Conservation (phyloP, 2,797 vertebrate species). For the Catostomus latipinnis region DNA sequence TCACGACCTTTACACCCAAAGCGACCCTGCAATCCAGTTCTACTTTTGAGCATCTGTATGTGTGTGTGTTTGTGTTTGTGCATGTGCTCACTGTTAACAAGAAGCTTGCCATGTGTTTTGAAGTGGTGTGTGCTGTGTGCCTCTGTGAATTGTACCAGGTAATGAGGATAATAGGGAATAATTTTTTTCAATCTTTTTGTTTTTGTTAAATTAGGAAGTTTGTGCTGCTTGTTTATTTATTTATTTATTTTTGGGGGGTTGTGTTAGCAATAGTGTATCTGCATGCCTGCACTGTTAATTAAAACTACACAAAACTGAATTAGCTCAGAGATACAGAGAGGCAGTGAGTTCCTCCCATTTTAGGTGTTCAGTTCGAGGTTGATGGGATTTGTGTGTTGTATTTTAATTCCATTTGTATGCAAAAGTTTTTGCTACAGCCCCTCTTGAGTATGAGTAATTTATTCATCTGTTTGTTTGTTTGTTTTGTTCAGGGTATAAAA, state of each 20-base stretch:
- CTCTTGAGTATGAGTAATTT: neutral
- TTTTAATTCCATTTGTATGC: neutral
- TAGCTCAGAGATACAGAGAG: conserved; percentile 1
- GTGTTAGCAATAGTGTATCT: conserved; percentile 6
- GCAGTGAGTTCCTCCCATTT: conserved; percentile 19
- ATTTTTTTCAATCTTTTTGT: neutral
- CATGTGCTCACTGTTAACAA: conserved; percentile 34
- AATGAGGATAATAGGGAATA: conserved; percentile 22
- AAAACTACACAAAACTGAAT: conserved; percentile 14
- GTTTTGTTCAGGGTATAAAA: neutral
- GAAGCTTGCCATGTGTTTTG: conserved; percentile 38
- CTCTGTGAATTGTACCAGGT: conserved; percentile 32
- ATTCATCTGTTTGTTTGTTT: neutral
- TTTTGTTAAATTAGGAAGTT: conserved; percentile 27
- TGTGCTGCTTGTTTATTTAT: conserved; percentile 20
- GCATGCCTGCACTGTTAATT: conserved; percentile 24
- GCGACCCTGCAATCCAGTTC: conserved; percentile 8
- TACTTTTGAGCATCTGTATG: conserved; percentile 12
- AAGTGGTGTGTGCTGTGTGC: conserved; percentile 10
- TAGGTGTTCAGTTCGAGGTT: conserved; percentile 12
- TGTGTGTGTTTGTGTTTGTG: neutral
- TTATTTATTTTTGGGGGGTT: conserved; percentile 11
- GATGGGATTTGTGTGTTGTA: neutral
- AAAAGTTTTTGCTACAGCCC: neutral
- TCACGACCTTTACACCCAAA: conserved; percentile 35